phyloP scores from a whole-genome alignment of 2,888 invertebrate genomes.

The Drosophila monieri region DNA sequence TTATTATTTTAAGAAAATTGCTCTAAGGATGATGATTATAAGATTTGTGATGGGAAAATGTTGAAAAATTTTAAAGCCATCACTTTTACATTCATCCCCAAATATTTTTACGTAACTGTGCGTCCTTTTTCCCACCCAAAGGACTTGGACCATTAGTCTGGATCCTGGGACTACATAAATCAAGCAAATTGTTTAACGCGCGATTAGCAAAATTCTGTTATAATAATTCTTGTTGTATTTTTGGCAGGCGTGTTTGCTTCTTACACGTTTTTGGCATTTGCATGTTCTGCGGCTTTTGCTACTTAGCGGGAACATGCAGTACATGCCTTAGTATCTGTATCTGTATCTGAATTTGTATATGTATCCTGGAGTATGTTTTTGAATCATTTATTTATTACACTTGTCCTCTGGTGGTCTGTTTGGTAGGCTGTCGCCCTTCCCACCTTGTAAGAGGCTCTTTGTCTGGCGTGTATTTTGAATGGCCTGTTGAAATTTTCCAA shows the following conservation, averaged over 20 bases:
- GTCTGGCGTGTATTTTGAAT: conserved; percentile 45
- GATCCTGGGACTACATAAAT: conserved; percentile 60
- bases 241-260: conserved; percentile 41
- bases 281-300: conserved; percentile 42
- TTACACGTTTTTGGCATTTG: conserved; percentile 47
- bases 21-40: background rate
- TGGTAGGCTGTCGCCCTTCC: background rate
- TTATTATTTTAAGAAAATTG: background rate
- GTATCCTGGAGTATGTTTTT: conserved; percentile 17
- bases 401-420: conserved; percentile 41
- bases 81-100: background rate
- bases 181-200: conserved; percentile 79
- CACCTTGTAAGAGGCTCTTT: conserved; percentile 29
- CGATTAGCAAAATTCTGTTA: conserved; percentile 77
- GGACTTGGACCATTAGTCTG: conserved; percentile 53
- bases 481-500: conserved; percentile 71
- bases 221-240: conserved; percentile 74
- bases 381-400: conserved; percentile 55
- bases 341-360: conserved; percentile 35
- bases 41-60: background rate
- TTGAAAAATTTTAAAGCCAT: conserved; percentile 1
- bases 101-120: background rate
- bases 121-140: conserved; percentile 2
- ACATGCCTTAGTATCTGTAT: conserved; percentile 30
- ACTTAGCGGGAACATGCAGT: conserved; percentile 45